These are phyloP conservation scores for Echiichthys vipera DNA, from an alignment of 2,797 vertebrate species.

Conservation along the genomic window DNA sequence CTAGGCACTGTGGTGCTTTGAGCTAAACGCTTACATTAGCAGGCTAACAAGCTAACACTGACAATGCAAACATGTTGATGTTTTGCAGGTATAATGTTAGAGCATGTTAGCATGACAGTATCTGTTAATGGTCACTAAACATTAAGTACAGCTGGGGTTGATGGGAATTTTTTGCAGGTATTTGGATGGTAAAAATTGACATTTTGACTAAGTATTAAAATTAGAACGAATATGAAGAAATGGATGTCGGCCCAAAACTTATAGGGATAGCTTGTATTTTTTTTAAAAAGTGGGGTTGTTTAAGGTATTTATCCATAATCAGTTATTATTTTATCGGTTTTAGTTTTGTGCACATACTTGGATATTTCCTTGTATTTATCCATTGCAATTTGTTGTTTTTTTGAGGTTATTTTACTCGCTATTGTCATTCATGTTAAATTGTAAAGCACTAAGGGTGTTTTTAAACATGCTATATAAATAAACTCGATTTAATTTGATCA, in stretches of 20 bases:
- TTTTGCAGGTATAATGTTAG: background rate
- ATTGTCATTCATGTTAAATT: no score
- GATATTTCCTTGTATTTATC: no score
- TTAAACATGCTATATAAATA: no score
- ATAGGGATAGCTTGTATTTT: no score
- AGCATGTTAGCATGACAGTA: background rate
- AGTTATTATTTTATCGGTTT: no score
- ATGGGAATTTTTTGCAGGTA: background rate
- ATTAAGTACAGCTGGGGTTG: background rate
- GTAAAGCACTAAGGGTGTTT: no score
- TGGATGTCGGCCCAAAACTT: background rate
- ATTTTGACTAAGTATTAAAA: background rate
- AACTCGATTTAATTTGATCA: no score
- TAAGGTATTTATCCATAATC: no score
- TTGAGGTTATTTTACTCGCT: no score
- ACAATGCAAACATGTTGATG: background rate
- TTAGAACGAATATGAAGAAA: background rate
- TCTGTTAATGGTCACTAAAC: background rate
- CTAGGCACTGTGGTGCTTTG: background rate
- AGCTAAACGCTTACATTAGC: background rate
- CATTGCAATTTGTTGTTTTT: no score
- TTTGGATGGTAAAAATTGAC: background rate
- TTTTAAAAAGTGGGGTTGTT: no score
- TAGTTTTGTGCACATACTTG: no score
- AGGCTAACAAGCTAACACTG: background rate